phyloP scores from a whole-genome alignment of 2,888 invertebrate genomes.

The Morpho deidamia region DNA sequence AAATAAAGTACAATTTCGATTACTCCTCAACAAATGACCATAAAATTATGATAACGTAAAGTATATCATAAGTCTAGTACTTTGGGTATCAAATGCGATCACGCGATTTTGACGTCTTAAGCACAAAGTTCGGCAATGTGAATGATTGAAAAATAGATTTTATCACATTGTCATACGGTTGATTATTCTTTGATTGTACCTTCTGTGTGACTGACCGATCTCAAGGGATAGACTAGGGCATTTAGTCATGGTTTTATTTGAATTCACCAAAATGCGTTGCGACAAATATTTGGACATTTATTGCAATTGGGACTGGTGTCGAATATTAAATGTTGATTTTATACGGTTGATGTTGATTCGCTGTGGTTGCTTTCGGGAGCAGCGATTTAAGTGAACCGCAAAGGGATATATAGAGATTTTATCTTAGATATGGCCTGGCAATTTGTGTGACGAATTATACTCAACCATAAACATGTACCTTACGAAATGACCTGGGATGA shows the following conservation, averaged over 20 bases:
- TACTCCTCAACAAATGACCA: conserved; percentile 22
- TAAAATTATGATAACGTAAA: conserved; percentile 33
- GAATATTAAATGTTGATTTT: conserved; percentile 67
- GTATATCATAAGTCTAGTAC: conserved; percentile 32
- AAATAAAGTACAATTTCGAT: conserved; percentile 29
- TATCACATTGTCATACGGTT: conserved; percentile 16
- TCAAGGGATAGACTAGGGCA: conserved; percentile 58
- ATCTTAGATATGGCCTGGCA: conserved; percentile 14
- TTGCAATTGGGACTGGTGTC: conserved; percentile 57
- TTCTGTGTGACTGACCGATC: conserved; percentile 55
- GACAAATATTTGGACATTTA: conserved; percentile 78
- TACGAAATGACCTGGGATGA: no score
- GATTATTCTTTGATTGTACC: conserved; percentile 13
- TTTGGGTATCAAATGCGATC: conserved; percentile 36
- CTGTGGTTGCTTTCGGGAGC: conserved; percentile 47
- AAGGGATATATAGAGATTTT: conserved; percentile 16
- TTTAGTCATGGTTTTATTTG: conserved; percentile 76
- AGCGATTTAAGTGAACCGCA: conserved; percentile 32
- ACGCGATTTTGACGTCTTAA: conserved; percentile 28
- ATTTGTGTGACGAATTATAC: neutral
- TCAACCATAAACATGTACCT: no score
- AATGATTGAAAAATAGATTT: neutral
- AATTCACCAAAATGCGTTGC: conserved; percentile 63
- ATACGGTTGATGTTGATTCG: conserved; percentile 54
- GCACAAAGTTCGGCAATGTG: conserved; percentile 16